These are phyloP conservation scores for Craseonycteris thonglongyai DNA, from an alignment of 2,113 vertebrate genomes.

Conservation along the genomic window DNA sequence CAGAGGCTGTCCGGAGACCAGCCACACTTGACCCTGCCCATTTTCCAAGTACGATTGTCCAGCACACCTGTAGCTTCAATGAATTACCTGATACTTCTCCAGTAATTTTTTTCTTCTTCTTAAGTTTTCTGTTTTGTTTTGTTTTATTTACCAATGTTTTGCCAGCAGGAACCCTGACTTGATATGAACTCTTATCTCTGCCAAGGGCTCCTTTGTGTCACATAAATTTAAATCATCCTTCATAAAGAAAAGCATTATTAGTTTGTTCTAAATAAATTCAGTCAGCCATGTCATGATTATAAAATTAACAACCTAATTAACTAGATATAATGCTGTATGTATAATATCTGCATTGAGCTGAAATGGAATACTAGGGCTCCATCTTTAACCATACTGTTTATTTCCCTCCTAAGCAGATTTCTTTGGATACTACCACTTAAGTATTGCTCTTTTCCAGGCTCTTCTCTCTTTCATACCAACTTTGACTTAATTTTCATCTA, in stretches of 20 bases:
- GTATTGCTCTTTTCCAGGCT: background rate
- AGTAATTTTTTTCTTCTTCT: background rate
- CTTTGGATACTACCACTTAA: background rate
- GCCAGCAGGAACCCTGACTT: background rate
- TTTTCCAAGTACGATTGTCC: background rate
- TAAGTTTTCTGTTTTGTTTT: background rate
- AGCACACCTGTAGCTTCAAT: background rate
- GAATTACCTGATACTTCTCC: background rate
- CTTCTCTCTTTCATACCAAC: background rate
- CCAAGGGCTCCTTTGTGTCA: background rate
- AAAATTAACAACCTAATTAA: constrained; percentile 53
- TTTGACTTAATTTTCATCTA: background rate
- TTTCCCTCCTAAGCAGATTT: background rate
- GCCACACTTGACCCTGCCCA: accelerated
- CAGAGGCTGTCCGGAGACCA: background rate
- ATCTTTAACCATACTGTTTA: background rate
- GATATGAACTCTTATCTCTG: background rate
- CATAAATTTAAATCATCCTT: constrained; percentile 59
- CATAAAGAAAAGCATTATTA: constrained; percentile 43
- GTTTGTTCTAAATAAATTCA: constrained; percentile 50
- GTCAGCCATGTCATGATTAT: constrained; percentile 8
- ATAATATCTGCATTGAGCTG: background rate
- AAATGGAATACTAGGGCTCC: background rate
- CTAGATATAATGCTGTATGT: background rate
- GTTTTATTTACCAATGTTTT: background rate